phyloP scores from a whole-genome alignment of 2,797 vertebrate species.

The Molothrus ater region DNA sequence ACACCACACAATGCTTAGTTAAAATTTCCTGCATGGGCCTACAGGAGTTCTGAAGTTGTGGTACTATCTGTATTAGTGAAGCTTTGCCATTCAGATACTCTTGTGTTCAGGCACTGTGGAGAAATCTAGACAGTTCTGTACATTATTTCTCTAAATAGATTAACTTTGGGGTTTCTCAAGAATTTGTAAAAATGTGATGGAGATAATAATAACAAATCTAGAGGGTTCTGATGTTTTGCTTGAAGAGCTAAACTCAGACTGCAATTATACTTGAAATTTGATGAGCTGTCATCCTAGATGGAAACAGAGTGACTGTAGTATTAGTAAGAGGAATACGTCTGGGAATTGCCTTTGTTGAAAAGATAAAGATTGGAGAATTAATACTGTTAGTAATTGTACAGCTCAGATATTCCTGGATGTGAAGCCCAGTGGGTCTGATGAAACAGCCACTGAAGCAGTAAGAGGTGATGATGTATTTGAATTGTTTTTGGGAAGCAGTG shows the following conservation, averaged over 20 bases:
- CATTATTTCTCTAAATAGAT: neutral
- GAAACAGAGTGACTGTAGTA: neutral
- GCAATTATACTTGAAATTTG: neutral
- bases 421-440: neutral
- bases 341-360: slow-evolving; percentile 8
- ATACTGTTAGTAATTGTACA: neutral
- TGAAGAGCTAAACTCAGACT: neutral
- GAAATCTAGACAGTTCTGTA: neutral
- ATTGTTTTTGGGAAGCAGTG: neutral
- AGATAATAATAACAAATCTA: neutral
- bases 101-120: neutral
- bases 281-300: neutral
- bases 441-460: neutral
- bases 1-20: neutral
- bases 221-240: neutral
- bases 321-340: neutral
- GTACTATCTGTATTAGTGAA: neutral
- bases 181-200: neutral
- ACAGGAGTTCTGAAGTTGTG: neutral
- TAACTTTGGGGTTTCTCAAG: accelerated
- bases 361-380: neutral
- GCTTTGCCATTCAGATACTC: neutral
- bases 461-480: neutral
- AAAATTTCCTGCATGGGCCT: accelerated
- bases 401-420: slow-evolving; percentile 2